Percentiles rank a stretch among this genome's conserved stretches.
Evolutionary conservation across 2,113 vertebrate species (phyloP).

Genomic region (Hyaena hyaena): DNA sequence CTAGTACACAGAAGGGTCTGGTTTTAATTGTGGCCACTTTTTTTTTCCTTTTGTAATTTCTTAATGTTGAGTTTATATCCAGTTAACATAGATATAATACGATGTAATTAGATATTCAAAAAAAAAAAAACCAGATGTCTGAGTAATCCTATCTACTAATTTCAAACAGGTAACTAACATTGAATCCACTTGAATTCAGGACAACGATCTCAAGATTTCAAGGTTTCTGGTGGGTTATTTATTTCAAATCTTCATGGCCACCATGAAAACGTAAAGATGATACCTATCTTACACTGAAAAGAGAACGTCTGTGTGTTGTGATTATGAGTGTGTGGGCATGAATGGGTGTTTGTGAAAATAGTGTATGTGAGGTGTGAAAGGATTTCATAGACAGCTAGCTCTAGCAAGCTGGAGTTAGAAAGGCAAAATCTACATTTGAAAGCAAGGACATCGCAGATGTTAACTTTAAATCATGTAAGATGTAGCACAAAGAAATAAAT

Average conservation of each 20-base stretch:
- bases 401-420: constrained; percentile 84
- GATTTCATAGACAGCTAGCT: constrained; percentile 80
- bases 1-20: constrained; percentile 15
- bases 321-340: background rate
- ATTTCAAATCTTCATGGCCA: constrained; percentile 32
- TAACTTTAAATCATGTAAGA: constrained; percentile 88
- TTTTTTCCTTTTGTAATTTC: constrained; percentile 57
- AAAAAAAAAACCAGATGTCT: background rate
- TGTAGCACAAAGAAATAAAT: constrained; percentile 87
- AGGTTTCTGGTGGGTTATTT: background rate
- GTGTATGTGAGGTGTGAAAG: background rate
- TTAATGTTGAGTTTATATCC: constrained; percentile 27
- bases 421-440: constrained; percentile 90
- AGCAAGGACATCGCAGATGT: constrained; percentile 89
- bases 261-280: background rate
- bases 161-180: constrained; percentile 19
- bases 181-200: constrained; percentile 47
- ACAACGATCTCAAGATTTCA: constrained; percentile 7
- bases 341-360: constrained; percentile 19
- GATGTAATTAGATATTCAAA: constrained; percentile 26
- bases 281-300: background rate
- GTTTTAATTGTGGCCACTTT: constrained; percentile 19
- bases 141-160: background rate
- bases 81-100: background rate
- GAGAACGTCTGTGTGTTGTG: constrained; percentile 52